phyloP scores from a whole-genome alignment of 30 jellyfish, hydroid and myxozoan species.

The Aurelia sp. region DNA sequence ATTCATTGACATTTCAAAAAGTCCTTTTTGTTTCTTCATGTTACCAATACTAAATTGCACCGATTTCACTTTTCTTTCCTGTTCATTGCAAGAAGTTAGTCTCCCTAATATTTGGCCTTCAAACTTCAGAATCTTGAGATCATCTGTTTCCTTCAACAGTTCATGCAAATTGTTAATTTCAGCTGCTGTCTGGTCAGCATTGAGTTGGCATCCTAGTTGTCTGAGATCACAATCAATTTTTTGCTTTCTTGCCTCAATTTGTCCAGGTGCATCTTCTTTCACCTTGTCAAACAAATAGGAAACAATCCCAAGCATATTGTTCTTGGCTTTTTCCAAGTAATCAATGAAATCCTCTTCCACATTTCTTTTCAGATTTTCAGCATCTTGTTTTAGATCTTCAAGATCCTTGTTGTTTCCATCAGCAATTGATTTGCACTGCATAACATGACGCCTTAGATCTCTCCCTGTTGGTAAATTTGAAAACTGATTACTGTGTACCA shows the following conservation, averaged over 20 bases:
- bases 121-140: background rate
- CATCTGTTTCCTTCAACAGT: background rate
- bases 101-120: background rate
- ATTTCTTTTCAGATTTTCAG: background rate
- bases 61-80: background rate
- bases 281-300: background rate
- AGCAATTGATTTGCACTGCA: background rate
- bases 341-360: background rate
- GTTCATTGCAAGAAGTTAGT: background rate
- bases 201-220: background rate
- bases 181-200: background rate
- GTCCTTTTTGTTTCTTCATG: background rate
- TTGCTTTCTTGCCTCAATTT: background rate
- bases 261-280: background rate
- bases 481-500: too few species aligned
- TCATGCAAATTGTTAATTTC: background rate
- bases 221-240: too few species aligned
- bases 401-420: slow-evolving; percentile 13
- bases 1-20: background rate
- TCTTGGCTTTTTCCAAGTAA: background rate
- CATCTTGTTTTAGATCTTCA: background rate
- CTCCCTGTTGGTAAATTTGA: too few species aligned
- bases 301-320: background rate
- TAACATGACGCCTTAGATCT: too few species aligned
- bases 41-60: background rate